A percentile compares a stretch with the other conserved stretches of the same genome.
Conservation (phyloP, 2,797 vertebrate genomes). For the Manis javanica region DNA sequence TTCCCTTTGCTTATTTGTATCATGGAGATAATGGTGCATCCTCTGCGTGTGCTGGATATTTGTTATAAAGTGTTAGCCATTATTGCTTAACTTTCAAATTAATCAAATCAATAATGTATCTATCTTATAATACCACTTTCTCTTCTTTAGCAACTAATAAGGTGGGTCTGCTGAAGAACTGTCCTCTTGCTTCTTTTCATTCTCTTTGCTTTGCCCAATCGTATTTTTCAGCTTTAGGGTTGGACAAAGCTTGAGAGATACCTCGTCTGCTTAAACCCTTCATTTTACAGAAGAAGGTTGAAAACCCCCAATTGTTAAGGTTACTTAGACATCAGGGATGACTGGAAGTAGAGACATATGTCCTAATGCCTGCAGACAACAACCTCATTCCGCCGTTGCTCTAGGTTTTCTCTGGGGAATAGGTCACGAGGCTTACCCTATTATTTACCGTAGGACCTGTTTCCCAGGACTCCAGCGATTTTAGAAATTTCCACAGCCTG, state of each 20-base stretch:
- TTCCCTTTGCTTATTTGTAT: not conserved
- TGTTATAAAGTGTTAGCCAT: not conserved
- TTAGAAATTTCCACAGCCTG: not conserved
- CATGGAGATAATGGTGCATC: not conserved
- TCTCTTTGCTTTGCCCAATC: not conserved
- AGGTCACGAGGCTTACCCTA: too few relatives aligned
- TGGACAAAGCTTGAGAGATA: too few relatives aligned
- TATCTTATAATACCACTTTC: not conserved
- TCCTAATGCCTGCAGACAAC: not conserved
- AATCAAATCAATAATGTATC: not conserved
- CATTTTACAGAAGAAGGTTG: not conserved
- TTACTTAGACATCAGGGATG: not conserved
- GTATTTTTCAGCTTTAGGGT: not conserved
- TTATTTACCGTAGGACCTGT: not conserved
- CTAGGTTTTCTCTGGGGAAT: not conserved
- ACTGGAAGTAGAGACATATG: not conserved
- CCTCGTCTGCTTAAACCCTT: not conserved
- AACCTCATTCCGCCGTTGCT: rapidly evolving
- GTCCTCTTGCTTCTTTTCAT: not conserved
- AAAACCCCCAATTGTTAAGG: not conserved
- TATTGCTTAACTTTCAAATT: not conserved
- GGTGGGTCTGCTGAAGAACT: not conserved
- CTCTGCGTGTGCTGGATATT: not conserved
- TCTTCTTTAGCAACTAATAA: not conserved
- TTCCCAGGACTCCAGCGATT: not conserved